Evolutionary conservation across 2,113 vertebrate species (phyloP).

Genomic region (Heterotilapia buettikoferi): DNA sequence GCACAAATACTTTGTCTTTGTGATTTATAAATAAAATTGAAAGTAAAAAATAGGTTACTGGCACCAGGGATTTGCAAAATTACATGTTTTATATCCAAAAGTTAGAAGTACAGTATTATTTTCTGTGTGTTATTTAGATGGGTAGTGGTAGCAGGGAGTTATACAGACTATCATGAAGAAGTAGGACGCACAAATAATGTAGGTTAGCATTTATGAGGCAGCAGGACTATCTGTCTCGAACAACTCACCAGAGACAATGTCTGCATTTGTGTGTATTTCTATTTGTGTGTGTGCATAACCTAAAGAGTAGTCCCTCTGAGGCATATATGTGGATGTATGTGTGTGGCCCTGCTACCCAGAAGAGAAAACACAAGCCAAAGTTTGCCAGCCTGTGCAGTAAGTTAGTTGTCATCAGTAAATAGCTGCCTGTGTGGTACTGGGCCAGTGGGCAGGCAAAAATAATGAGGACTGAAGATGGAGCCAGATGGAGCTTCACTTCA

Average conservation of each 20-base stretch:
- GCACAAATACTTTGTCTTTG: neutral
- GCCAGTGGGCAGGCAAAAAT: slow-evolving; percentile 48
- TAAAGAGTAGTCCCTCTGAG: neutral
- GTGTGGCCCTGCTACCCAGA: neutral
- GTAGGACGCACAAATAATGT: slow-evolving; percentile 34
- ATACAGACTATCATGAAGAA: slow-evolving; percentile 15
- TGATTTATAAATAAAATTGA: neutral
- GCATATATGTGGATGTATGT: neutral
- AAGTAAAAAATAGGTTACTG: neutral
- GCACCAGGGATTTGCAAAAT: neutral
- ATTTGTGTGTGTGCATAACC: neutral
- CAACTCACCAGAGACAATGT: slow-evolving; percentile 23
- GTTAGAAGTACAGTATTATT: neutral
- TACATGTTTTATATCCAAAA: neutral
- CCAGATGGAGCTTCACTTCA: slow-evolving; percentile 53
- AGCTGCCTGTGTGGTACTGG: slow-evolving; percentile 38
- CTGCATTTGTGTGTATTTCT: neutral
- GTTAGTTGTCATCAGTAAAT: slow-evolving; percentile 50
- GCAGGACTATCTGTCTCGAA: slow-evolving; percentile 26
- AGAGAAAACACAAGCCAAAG: slow-evolving; percentile 3
- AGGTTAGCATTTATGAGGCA: slow-evolving; percentile 37
- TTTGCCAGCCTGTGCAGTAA: slow-evolving; percentile 8
- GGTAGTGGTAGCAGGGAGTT: neutral
- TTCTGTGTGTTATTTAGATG: neutral
- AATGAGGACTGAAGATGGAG: slow-evolving; percentile 44